Conservation (phyloP, 2,113 vertebrate genomes). For the Dolichotis patagonum region DNA sequence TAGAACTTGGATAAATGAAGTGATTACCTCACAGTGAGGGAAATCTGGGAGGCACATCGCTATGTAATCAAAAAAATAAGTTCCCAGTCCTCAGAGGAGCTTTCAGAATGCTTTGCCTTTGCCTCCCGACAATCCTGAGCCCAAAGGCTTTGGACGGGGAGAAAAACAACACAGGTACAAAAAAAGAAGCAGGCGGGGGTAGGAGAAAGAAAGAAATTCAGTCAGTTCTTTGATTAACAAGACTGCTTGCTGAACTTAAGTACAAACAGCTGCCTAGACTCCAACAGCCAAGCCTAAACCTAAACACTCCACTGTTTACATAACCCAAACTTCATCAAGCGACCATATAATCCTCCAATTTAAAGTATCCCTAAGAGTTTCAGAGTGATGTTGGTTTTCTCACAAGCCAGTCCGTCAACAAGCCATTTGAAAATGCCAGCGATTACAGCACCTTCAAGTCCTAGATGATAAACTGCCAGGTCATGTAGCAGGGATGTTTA, state of each 20-base stretch:
- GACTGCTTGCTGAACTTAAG: constrained; percentile 88
- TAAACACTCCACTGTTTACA: constrained; percentile 90
- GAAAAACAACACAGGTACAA: constrained; percentile 87
- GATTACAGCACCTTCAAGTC: constrained; percentile 67
- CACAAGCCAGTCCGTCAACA: constrained; percentile 86
- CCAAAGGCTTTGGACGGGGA: constrained; percentile 85
- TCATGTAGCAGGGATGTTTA: not conserved
- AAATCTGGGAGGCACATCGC: constrained; percentile 78
- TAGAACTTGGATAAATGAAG: constrained; percentile 80
- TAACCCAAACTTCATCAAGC: constrained; percentile 91
- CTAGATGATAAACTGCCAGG: not conserved
- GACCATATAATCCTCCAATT: constrained; percentile 89
- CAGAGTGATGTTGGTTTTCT: constrained; percentile 88
- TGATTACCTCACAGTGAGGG: constrained; percentile 79
- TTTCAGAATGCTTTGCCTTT: constrained; percentile 78
- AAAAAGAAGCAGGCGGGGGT: constrained; percentile 69
- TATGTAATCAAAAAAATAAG: constrained; percentile 79
- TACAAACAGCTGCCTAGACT: constrained; percentile 90
- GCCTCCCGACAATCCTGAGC: constrained; percentile 80
- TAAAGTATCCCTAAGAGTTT: constrained; percentile 89
- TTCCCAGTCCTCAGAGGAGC: constrained; percentile 80
- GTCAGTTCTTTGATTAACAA: constrained; percentile 90
- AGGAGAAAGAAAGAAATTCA: constrained; percentile 85
- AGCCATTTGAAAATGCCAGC: constrained; percentile 83
- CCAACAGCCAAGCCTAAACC: constrained; percentile 89